Conservation (phyloP, 2,888 invertebrate species). For the Gisinianus flammeolus region DNA sequence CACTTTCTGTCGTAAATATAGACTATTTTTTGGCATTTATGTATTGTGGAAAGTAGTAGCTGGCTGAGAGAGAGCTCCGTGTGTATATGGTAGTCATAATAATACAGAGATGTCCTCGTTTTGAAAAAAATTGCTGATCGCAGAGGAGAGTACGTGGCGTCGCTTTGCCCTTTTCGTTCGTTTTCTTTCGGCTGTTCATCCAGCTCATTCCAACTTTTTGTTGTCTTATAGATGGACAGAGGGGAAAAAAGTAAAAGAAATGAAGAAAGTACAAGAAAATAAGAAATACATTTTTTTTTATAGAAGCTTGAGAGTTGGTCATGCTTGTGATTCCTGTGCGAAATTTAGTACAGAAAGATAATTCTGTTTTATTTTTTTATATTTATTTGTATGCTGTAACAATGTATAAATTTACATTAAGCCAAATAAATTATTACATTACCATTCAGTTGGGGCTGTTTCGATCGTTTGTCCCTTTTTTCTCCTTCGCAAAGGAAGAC, state of each 20-base stretch:
- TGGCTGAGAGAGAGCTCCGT: background rate
- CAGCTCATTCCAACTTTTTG: background rate
- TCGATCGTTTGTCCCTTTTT: too few relatives aligned
- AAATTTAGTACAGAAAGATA: too few relatives aligned
- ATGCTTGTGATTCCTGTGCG: too few relatives aligned
- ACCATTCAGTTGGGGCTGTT: too few relatives aligned
- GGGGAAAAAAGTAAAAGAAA: background rate
- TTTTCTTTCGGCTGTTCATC: slow-evolving; percentile 3
- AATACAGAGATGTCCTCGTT: slow-evolving; percentile 24
- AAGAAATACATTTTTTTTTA: too few relatives aligned
- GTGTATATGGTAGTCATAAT: background rate
- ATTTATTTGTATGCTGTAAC: too few relatives aligned
- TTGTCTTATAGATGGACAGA: background rate
- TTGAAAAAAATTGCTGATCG: background rate
- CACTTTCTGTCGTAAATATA: background rate
- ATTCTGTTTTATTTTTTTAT: too few relatives aligned
- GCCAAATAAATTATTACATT: too few relatives aligned
- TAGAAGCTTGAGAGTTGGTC: too few relatives aligned
- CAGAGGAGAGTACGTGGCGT: background rate
- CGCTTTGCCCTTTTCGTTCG: slow-evolving; percentile 2
- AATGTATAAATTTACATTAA: too few relatives aligned
- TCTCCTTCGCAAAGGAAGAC: too few relatives aligned
- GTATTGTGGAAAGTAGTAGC: background rate
- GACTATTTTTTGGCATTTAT: background rate
- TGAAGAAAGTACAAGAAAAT: background rate